Base-by-base conservation (phyloP, 2,888 invertebrate species). In the Serripes groenlandicus region DNA sequence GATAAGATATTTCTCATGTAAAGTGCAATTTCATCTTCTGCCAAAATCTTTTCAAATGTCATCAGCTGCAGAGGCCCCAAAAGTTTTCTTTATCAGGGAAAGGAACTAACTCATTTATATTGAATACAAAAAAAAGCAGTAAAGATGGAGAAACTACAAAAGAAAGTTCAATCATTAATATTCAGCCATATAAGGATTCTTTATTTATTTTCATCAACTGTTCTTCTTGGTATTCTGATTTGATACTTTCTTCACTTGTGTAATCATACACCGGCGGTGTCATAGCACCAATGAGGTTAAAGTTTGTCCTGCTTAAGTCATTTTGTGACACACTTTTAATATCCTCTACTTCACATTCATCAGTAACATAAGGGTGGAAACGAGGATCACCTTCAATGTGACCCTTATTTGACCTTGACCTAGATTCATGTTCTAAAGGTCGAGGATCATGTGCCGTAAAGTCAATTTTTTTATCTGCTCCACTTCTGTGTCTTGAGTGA, bases 161-260 rank as follows among this genome's bases (percentile, higher is more conserved):
- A n/a, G n/a, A n/a, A n/a, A n/a, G n/a, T n/a, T n/a, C n/a, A n/a
- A n/a, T n/a, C n/a, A n/a, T n/a, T n/a, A n/a, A n/a, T n/a, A n/a
- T n/a, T n/a, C n/a, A n/a, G n/a, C n/a, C 15, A 23, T 23, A 3
- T 4, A 58, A 26, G 26, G 62, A 3, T 32, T 28, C 34, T 30
- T 62, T 34, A 62, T 62, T 62, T 30, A 62, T 62, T 5, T 62
- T 62, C 62, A 34, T 9, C 62, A 62, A 34, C 62, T 62, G 28
- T 4, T 23, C 62, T 7, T 32, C 34, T 21, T 34, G 62, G 9
- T 62, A 30, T 62, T 11, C 7, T 30, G 62, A 62, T 2, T 15
- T 7, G 11, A 62, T 30, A 66, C 66, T 66, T 42, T 66, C 66
- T 11, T 35, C 42, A 26, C 37, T 42, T 18, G 62, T 26, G 28